Base-by-base conservation (phyloP, 2,888 invertebrate genomes). In the Drosophila phalerata region DNA sequence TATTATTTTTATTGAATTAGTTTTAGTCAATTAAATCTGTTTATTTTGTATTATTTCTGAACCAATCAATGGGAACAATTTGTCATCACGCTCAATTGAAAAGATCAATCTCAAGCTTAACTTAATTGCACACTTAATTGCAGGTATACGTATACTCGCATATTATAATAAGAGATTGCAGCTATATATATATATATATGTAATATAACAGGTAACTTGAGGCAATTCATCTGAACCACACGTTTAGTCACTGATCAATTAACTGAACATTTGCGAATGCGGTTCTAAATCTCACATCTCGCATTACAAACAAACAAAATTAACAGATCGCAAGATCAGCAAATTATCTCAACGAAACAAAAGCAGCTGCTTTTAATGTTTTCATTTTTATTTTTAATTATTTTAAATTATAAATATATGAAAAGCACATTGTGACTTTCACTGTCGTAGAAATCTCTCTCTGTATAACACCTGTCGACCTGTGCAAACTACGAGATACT, bases 161-260 rank as follows among this genome's bases (percentile, higher is more conserved):
- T 28, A 19, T 34, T 45, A 43, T 43, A 38, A 37, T 30, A 37
- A 37, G 37, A 71, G 45, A 52, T 19, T 52, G 25, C 8, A 40
- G 3, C 38, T n/a, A n/a, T n/a, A n/a, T n/a, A 38, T 38, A 10
- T 25, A 10, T 25, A 51, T 51, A 11, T 25, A 30, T 43, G 22
- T 25, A 22, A 28, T 53, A 38, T 28, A 52, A 11, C 57, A 62
- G 42, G 56, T 68, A 75, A 68, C 67, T 25, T 47, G 57, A 77
- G 68, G 61, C 57, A 77, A 51, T 68, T 67, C 17, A 45, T 25
- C 32, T 52, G 5, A 69, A 52, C 73, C 78, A 30, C 69, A 76
- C 57, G 69, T 73, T 76, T 73, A 73, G 73, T 78, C 78, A 76
- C 25, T 28, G 72, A 66, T 75, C 74, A 77, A 75, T 75, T 75